Evolutionary conservation across 37 sponge, comb jelly and placozoan genomes (phyloP).

Genomic region (Corticium candelabrum): DNA sequence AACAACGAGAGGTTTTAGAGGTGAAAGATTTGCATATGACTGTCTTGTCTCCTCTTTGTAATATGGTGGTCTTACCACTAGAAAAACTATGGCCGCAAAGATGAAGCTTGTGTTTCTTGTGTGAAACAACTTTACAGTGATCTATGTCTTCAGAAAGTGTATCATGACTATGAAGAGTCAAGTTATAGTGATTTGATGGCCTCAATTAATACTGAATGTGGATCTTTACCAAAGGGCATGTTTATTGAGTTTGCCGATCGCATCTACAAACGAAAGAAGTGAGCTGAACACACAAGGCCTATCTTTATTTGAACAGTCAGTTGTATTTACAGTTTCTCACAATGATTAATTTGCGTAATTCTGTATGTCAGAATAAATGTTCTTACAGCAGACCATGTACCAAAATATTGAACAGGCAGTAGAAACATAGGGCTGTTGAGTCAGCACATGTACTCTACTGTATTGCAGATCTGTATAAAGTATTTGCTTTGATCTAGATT

Average conservation of each 20-base stretch:
- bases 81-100: slow-evolving; percentile 69
- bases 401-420: too few relatives aligned
- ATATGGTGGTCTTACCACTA: neutral
- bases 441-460: too few relatives aligned
- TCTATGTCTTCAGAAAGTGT: slow-evolving; percentile 45
- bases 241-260: slow-evolving; percentile 71
- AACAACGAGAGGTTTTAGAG: slow-evolving; percentile 53
- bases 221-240: slow-evolving; percentile 41
- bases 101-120: slow-evolving; percentile 41
- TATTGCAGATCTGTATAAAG: too few relatives aligned
- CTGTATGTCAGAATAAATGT: too few relatives aligned
- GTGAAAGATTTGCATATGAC: slow-evolving; percentile 14
- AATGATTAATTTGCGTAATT: too few relatives aligned
- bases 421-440: too few relatives aligned
- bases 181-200: slow-evolving; percentile 51
- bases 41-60: neutral
- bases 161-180: slow-evolving; percentile 60
- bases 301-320: neutral
- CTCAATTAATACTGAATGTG: slow-evolving; percentile 23
- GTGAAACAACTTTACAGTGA: slow-evolving; percentile 73
- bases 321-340: too few relatives aligned
- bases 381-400: too few relatives aligned
- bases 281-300: neutral
- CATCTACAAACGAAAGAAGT: slow-evolving; percentile 63
- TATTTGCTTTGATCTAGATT: too few relatives aligned